Evolutionary conservation across 2,888 invertebrate genomes (phyloP).

Genomic region (Synergus laeviventris): DNA sequence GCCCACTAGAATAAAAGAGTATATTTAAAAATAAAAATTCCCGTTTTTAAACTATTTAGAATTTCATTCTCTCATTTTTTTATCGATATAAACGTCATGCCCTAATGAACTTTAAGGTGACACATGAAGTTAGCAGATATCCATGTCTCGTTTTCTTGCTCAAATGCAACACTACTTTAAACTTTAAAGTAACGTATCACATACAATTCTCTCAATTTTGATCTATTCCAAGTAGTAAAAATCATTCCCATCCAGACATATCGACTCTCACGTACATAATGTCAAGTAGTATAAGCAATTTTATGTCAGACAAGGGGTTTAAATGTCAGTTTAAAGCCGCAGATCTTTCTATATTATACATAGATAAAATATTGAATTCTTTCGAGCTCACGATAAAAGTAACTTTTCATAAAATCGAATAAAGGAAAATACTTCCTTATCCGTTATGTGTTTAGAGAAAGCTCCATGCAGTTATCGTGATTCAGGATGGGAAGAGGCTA

Average conservation of each 20-base stretch:
- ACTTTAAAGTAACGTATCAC: no score
- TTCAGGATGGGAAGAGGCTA: slow-evolving; percentile 25
- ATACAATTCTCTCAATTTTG: no score
- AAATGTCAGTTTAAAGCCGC: background rate
- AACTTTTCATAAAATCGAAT: background rate
- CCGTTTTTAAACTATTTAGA: no score
- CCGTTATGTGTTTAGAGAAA: background rate
- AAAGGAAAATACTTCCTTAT: background rate
- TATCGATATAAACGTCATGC: no score
- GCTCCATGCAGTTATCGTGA: slow-evolving; percentile 24
- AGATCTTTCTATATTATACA: no score
- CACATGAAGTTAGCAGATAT: no score
- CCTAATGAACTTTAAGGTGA: no score
- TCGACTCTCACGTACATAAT: background rate
- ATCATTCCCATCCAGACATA: no score
- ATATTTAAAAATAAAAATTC: background rate
- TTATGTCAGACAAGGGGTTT: background rate
- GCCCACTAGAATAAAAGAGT: background rate
- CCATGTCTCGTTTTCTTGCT: no score
- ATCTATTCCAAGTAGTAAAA: no score
- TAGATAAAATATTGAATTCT: background rate
- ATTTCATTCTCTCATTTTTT: no score
- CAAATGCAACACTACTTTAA: no score
- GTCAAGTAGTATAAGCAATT: background rate
- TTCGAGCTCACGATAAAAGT: background rate